A percentile compares a stretch with the other conserved stretches of the same genome.
Conservation (phyloP, 2,888 invertebrate genomes). For the Uropetala carovei region DNA sequence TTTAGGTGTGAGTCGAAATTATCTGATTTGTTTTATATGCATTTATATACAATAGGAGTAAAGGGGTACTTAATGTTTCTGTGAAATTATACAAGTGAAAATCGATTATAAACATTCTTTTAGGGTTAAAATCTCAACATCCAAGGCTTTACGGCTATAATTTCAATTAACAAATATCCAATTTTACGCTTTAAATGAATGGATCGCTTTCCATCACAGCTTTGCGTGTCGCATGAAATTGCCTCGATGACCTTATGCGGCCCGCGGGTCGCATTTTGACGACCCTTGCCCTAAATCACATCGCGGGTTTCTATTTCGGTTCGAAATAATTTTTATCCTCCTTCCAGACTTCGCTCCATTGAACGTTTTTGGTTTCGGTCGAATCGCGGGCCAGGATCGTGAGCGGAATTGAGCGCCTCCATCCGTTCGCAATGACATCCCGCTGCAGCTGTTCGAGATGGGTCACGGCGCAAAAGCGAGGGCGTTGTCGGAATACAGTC, state of each 20-base stretch:
- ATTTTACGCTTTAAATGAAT: too few relatives aligned
- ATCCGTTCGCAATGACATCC: background rate
- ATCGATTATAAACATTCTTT: too few relatives aligned
- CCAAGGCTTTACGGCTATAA: too few relatives aligned
- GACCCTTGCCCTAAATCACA: background rate
- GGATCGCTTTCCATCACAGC: too few relatives aligned
- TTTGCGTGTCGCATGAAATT: too few relatives aligned
- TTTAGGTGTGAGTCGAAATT: too few relatives aligned
- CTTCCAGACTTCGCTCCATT: background rate
- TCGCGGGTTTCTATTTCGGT: background rate
- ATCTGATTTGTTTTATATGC: too few relatives aligned
- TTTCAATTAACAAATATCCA: too few relatives aligned
- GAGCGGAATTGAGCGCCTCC: background rate
- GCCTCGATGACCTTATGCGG: background rate
- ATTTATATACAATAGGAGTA: too few relatives aligned
- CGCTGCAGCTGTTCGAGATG: background rate
- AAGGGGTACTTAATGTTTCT: too few relatives aligned
- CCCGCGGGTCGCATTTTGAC: background rate
- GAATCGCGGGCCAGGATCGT: background rate
- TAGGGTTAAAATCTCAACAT: too few relatives aligned
- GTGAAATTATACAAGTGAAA: too few relatives aligned
- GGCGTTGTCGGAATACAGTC: background rate
- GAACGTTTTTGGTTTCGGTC: background rate
- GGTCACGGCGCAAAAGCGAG: background rate
- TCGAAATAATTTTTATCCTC: background rate